phyloP scores from a whole-genome alignment of 2,113 vertebrate genomes.

The Nothoprocta pentlandii region DNA sequence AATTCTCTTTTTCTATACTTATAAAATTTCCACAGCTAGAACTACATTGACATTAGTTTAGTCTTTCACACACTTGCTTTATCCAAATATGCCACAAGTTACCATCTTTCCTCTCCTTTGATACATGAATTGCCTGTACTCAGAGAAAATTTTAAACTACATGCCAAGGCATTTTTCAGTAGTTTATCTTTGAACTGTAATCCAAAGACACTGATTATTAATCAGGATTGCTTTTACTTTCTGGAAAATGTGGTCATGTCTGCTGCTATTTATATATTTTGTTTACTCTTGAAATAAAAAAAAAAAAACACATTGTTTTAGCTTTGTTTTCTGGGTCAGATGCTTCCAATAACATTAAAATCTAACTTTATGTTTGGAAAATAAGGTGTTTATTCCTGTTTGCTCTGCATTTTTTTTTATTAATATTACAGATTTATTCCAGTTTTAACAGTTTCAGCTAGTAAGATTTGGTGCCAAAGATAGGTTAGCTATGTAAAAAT shows the following conservation, averaged over 20 bases:
- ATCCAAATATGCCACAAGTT: neutral
- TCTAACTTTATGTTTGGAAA: neutral
- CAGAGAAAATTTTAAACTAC: neutral
- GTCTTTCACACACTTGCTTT: neutral
- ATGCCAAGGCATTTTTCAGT: neutral
- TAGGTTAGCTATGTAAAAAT: neutral
- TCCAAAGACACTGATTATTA: neutral
- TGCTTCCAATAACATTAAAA: neutral
- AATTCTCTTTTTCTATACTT: neutral
- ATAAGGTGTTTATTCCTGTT: neutral
- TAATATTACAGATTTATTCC: neutral
- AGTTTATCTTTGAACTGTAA: neutral
- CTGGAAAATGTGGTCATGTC: neutral
- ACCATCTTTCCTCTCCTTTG: neutral
- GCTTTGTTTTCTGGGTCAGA: neutral
- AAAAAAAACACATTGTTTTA: neutral
- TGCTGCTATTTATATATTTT: neutral
- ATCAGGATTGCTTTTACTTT: neutral
- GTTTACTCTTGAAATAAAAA: neutral
- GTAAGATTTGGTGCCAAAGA: too few species aligned
- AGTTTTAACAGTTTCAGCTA: too few species aligned
- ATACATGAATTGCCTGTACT: neutral
- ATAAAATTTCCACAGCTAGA: neutral
- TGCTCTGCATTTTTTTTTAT: neutral
- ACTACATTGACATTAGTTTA: neutral